phyloP scores from a whole-genome alignment of 2,113 vertebrate genomes.

The Gavia stellata region DNA sequence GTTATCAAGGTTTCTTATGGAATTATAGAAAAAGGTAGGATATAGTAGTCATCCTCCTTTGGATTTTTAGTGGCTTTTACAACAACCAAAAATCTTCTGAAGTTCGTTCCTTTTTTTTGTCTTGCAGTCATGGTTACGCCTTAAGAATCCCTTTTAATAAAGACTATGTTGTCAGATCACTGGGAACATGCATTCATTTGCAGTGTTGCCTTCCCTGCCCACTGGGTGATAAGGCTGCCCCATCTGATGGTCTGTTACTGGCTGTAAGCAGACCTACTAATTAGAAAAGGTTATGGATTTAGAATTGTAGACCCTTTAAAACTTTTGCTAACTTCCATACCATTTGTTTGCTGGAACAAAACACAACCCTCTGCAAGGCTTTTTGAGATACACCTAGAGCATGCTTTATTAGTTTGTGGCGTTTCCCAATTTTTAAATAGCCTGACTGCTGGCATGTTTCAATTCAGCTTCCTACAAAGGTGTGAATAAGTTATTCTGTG shows the following conservation, averaged over 20 bases:
- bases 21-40: background rate
- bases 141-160: background rate
- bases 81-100: background rate
- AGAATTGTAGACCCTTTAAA: background rate
- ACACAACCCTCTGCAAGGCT: background rate
- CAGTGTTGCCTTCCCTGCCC: background rate
- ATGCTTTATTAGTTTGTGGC: background rate
- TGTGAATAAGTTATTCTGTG: background rate
- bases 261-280: background rate
- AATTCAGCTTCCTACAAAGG: background rate
- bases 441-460: background rate
- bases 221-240: background rate
- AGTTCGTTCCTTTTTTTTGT: rapidly evolving
- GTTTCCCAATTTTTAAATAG: background rate
- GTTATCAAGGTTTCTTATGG: background rate
- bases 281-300: background rate
- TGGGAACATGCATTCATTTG: background rate
- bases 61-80: background rate
- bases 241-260: background rate
- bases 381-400: background rate
- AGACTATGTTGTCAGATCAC: rapidly evolving
- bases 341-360: background rate
- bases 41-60: background rate
- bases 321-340: background rate
- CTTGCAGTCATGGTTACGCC: background rate